A percentile compares a stretch with the other conserved stretches of the same genome.
Evolutionary conservation across 2,888 invertebrate species (phyloP).

Genomic region (Lissocephala sabroskyi): DNA sequence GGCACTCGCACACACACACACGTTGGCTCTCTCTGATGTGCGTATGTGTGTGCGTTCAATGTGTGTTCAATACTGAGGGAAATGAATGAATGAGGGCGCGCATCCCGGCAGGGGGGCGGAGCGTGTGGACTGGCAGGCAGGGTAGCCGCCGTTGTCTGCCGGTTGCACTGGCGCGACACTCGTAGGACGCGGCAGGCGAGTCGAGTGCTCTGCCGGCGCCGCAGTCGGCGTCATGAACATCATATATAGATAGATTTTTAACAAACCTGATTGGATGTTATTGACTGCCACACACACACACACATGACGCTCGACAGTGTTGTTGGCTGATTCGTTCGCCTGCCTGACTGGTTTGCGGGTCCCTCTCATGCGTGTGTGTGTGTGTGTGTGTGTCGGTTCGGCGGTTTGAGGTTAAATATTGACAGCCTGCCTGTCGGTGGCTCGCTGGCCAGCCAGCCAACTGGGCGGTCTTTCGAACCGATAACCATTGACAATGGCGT

Average conservation of each 20-base stretch:
- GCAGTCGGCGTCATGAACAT: constrained; percentile 41
- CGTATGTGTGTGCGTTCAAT: constrained; percentile 37
- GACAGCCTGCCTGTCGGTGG: constrained; percentile 19
- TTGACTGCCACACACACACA: constrained; percentile 68
- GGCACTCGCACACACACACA: constrained; percentile 3
- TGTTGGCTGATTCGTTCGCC: constrained; percentile 53
- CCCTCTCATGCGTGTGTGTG: constrained; percentile 2
- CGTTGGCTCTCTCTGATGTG: not conserved
- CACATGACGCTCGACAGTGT: constrained; percentile 30
- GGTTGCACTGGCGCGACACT: constrained; percentile 14
- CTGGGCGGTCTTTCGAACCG: too few relatives aligned
- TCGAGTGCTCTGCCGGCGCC: constrained; percentile 22
- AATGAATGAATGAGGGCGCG: constrained; percentile 48
- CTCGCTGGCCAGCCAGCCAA: too few relatives aligned
- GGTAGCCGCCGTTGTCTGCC: not conserved
- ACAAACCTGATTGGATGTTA: constrained; percentile 73
- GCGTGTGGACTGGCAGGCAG: not conserved
- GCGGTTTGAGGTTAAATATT: constrained; percentile 11
- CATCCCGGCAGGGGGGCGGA: constrained; percentile 10
- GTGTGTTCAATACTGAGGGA: constrained; percentile 51
- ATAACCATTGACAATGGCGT: too few relatives aligned
- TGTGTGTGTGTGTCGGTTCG: constrained; percentile 7
- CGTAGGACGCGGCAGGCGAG: constrained; percentile 27
- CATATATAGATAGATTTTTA: constrained; percentile 71
- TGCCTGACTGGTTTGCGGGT: constrained; percentile 8